Evolutionary conservation across 1,140 invertebrate genomes (phyloP).

Genomic region (Drosophila neocordata): DNA sequence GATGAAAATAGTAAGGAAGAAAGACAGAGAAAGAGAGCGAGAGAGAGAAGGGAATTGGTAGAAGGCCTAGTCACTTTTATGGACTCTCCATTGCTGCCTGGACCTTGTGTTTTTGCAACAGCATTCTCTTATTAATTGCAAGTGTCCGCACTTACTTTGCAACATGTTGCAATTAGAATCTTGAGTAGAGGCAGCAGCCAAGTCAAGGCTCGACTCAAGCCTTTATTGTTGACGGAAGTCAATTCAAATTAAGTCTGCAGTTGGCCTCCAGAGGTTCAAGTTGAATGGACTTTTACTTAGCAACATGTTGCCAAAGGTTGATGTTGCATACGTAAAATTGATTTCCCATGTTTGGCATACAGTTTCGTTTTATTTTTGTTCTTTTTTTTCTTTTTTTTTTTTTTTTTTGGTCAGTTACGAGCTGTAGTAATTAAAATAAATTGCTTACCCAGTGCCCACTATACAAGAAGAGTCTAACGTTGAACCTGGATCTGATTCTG

Average conservation of each 20-base stretch:
- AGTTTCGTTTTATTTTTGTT: slow-evolving; percentile 15
- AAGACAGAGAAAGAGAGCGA: not conserved
- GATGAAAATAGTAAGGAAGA: slow-evolving; percentile 2
- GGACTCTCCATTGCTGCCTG: slow-evolving; percentile 35
- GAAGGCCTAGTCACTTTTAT: slow-evolving; percentile 49
- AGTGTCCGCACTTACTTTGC: slow-evolving; percentile 81
- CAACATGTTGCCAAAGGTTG: slow-evolving; percentile 36
- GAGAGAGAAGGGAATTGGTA: slow-evolving; percentile 5
- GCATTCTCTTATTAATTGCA: slow-evolving; percentile 80
- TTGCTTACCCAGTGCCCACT: slow-evolving; percentile 47
- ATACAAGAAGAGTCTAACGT: slow-evolving; percentile 37
- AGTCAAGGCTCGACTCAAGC: slow-evolving; percentile 1
- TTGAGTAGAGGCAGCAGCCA: slow-evolving; percentile 35
- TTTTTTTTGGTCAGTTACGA: not conserved
- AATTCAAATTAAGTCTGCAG: slow-evolving; percentile 71
- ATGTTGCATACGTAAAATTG: slow-evolving; percentile 57
- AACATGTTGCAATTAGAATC: slow-evolving; percentile 80
- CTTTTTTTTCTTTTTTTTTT: not conserved
- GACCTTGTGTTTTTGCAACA: slow-evolving; percentile 30
- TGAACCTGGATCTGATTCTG: slow-evolving; percentile 60
- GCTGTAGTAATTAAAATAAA: slow-evolving; percentile 73
- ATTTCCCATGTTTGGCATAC: slow-evolving; percentile 66
- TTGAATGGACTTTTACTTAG: slow-evolving; percentile 53
- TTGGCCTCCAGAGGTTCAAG: slow-evolving; percentile 18
- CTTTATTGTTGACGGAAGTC: slow-evolving; percentile 72